These are phyloP conservation scores for Clostera curtula DNA, from an alignment of 2,888 invertebrate genomes.

Conservation along the genomic window DNA sequence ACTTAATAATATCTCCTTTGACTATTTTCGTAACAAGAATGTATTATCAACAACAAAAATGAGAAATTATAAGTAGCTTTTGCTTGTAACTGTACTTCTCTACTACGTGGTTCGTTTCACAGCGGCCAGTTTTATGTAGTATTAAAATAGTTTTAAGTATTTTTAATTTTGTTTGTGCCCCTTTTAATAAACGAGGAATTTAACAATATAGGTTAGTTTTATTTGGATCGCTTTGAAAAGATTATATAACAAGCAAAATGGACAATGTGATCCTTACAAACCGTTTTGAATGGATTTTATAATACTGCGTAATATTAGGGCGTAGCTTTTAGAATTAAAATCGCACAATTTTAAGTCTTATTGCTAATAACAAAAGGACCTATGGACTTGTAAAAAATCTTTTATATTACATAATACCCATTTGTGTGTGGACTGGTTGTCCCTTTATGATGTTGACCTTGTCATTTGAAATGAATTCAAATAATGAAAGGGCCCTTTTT, in stretches of 20 bases:
- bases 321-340: constrained; percentile 14
- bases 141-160: neutral
- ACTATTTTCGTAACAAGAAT: too few species aligned
- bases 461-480: constrained; percentile 47
- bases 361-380: constrained; percentile 8
- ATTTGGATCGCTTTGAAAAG: constrained; percentile 1
- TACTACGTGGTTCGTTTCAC: too few species aligned
- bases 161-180: neutral
- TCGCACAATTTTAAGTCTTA: constrained; percentile 12
- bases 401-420: constrained; percentile 42
- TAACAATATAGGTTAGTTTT: constrained; percentile 1
- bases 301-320: constrained; percentile 12
- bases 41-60: too few species aligned
- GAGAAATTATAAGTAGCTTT: too few species aligned
- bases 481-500: constrained; percentile 49
- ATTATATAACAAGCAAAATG: constrained; percentile 7
- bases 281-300: constrained; percentile 22
- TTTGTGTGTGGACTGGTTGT: constrained; percentile 38
- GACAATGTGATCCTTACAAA: constrained; percentile 10
- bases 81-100: too few species aligned
- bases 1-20: too few species aligned
- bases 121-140: too few species aligned
- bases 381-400: constrained; percentile 13
- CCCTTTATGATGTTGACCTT: constrained; percentile 49
- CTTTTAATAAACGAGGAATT: neutral